phyloP scores from a whole-genome alignment of 1,140 invertebrate species.

The Plectrocnemia conspersa region DNA sequence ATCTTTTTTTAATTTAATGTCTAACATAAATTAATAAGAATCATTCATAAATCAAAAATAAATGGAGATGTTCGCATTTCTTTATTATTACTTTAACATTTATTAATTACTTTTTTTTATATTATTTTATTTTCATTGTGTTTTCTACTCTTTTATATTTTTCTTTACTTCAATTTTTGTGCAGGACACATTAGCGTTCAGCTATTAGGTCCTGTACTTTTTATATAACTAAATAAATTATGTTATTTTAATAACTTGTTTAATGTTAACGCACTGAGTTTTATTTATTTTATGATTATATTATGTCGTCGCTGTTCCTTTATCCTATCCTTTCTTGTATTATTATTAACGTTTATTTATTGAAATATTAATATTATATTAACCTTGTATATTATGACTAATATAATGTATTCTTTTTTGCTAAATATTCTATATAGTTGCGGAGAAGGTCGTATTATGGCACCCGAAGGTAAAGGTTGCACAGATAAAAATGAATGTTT shows the following conservation, averaged over 20 bases:
- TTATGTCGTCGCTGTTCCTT: slow-evolving; percentile 1
- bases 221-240: no score
- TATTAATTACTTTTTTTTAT: background rate
- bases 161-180: slow-evolving; percentile 29
- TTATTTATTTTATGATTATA: slow-evolving; percentile 26
- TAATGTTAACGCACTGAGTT: slow-evolving; percentile 44
- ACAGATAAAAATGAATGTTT: slow-evolving; percentile 92
- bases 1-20: no score
- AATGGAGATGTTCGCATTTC: no score
- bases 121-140: background rate
- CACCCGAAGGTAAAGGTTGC: slow-evolving; percentile 83
- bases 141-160: slow-evolving; percentile 20
- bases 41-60: no score
- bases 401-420: slow-evolving; percentile 12
- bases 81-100: slow-evolving; percentile 1
- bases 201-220: no score
- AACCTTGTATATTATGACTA: slow-evolving; percentile 36
- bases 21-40: no score
- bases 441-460: slow-evolving; percentile 83
- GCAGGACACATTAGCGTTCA: no score
- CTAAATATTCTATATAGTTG: slow-evolving; percentile 59
- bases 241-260: no score
- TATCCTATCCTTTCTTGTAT: slow-evolving; percentile 17
- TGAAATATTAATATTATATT: slow-evolving; percentile 38
- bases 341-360: slow-evolving; percentile 32